Base-by-base conservation (phyloP, 2,113 vertebrate genomes). In the Amia ocellicauda region DNA sequence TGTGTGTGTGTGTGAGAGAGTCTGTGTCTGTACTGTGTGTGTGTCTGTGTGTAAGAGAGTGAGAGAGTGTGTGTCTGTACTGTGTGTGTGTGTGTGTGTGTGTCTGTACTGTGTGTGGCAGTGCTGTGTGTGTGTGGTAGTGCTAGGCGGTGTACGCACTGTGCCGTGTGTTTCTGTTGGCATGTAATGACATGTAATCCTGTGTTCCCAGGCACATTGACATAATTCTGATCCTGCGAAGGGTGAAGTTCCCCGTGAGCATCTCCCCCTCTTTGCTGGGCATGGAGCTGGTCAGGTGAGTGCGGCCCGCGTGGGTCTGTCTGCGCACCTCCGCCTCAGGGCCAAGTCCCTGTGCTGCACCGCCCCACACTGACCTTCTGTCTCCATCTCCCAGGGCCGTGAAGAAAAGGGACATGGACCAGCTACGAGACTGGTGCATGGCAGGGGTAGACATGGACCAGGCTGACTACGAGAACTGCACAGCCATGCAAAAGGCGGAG, bases 401-500 rank as follows among this genome's bases (percentile, higher is more conserved):
- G 40, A 8, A 16, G 8, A n/a, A 14, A 9, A 63, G 28, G 24
- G 52, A 68, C 43, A 36, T 47, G 23, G 2, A 47, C 27, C 22
- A 49, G 40, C 40, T 68, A 26, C 4, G 45, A 10, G 65, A 57
- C 26, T 72, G 65, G 65, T 45, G 36, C 52, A 20, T 57, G 17
- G 47, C 61, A n/a, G 65, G 65, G 3, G 24, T 28, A 23, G 31
- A 68, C 27, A 58, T 68, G 65, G 53, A 68, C 36, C 43, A 53
- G 31, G 7, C 24, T 50, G 70, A 72, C 62, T 72, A 71, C 17
- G 68, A 61, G n/a, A 28, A 66, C 22, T n/a, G 54, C 27, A 72
- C 61, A 7, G 51, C 66, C 9, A 23, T 72, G 58, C 70, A 64
- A 14, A 14, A 20, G 29, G 61, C 70, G 17, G 69, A 60, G 47